Base-by-base conservation (phyloP, 2,113 vertebrate genomes). In the Cebidichthys violaceus region DNA sequence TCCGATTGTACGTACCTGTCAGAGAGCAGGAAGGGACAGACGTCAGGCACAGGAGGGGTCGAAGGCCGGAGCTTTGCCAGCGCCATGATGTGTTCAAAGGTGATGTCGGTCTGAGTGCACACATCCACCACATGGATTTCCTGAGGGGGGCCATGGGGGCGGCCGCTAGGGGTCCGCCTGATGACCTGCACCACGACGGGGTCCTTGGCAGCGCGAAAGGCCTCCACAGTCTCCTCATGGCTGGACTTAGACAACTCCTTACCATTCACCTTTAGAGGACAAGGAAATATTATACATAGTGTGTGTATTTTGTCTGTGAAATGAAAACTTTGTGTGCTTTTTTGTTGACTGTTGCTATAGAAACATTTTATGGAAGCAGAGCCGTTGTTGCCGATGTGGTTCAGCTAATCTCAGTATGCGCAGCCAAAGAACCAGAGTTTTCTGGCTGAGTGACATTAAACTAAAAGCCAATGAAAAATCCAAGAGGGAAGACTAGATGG, bases 31-130 rank as follows among this genome's bases (percentile, higher is more conserved):
- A 98, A 99, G 3, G 98, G 97, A 85, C 97, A 99, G 94, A 97
- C 95, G 85, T 99, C 98, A 59, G 98, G 98, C 95, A 99, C 97
- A 1, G 98, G 98, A 27, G 98, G 97, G 15, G 97, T 98, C 3
- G 96, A 95, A 24, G 98, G 96, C 59, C 96, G 96, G 18, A 99
- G 95, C 92, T 99, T 99, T 89, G 97, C 96, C 88, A 99, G 91
- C 82, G 97, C 97, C 97, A 98, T 97, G 90, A 99, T 97, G 91
- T 98, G 97, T 89, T 99, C 97, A 3, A 99, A 99, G 65, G 97
- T 99, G 94, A 99, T 98, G 94, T 99, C 98, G 0, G 98, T 99
- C 94, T 99, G 98, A 29, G 98, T 99, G 95, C 97, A 97, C 88
- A 96, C 97, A 31, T 99, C 95, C 92, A 94, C 94, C 87, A 99